phyloP scores from a whole-genome alignment of 2,113 vertebrate species.

The Dendrocopos noguchii region DNA sequence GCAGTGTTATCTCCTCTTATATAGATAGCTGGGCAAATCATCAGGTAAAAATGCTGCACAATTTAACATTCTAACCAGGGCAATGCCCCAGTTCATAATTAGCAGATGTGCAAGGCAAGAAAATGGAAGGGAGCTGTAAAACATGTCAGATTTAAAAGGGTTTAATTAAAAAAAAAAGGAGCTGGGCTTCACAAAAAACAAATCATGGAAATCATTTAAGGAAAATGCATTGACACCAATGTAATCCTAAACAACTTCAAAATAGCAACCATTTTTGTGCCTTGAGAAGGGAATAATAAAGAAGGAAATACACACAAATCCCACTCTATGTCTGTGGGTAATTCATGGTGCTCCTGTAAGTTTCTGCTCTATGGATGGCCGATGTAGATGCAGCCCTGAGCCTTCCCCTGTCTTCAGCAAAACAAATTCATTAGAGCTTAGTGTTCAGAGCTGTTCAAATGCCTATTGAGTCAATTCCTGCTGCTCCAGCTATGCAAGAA shows the following conservation, averaged over 20 bases:
- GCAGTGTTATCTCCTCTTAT: background rate
- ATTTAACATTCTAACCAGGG: background rate
- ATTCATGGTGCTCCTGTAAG: background rate
- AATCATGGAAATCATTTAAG: background rate
- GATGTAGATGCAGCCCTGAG: background rate
- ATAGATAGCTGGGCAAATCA: background rate
- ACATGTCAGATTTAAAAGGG: background rate
- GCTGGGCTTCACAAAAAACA: background rate
- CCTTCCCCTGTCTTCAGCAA: background rate
- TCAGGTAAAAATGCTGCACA: background rate
- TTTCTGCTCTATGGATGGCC: background rate
- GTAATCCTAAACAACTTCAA: background rate
- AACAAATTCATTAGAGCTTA: slow-evolving; percentile 30
- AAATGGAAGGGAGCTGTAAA: background rate
- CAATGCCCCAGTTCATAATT: background rate
- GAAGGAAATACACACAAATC: background rate
- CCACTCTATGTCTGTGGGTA: background rate
- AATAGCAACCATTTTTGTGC: background rate
- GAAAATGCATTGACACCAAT: background rate
- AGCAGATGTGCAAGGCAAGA: background rate
- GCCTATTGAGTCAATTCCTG: slow-evolving; percentile 6
- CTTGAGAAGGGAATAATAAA: background rate
- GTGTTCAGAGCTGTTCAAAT: slow-evolving; percentile 6
- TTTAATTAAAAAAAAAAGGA: background rate
- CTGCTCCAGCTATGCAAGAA: slow-evolving; percentile 29